Base-by-base conservation (phyloP, 2,113 vertebrate genomes). In the Anser cygnoides region DNA sequence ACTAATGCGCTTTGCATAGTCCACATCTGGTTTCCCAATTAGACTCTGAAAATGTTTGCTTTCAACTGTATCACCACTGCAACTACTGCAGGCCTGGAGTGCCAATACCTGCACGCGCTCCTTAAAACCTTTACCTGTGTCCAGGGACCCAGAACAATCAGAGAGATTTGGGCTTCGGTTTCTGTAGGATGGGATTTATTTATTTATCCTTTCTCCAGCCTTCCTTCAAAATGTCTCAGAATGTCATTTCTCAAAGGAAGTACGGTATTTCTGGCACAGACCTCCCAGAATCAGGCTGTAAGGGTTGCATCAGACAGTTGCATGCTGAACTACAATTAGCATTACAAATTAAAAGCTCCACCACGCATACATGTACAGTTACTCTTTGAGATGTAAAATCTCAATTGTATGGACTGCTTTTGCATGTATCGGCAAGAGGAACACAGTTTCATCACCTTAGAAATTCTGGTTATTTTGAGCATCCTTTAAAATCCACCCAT, bases 21-120 rank as follows among this genome's bases (percentile, higher is more conserved):
- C 92, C 91, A 95, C 96, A 97, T 97, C 95, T 97, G 97, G 91
- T 87, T 95, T 83, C 62, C 88, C 96, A 94, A 91, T 97, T 93
- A 95, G 65, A 78, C 73, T 84, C 65, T 37, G 88, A 96, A 93
- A 94, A 94, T 28, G 87, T 80, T 96, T 96, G 82, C 62, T 84
- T 95, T 94, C 74, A 84, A 89, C 76, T 84, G 73, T 55, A 57
- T 72, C 26, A 0, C 41, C 50, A 73, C 50, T 55, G 44, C 78
- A 85, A 79, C 25, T 49, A 43, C 84, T 91, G 76, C 86, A 96
- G 91, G 82, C 44, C 44, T 54, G 59, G 68, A 95, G 88, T 39
- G n/a, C 17, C 82, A 82, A 59, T 28, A 71, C 43, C 52, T 70
- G 37, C 3, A 3, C 1, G 5, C 17, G 3, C 41, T 82, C 59